Percentiles rank a stretch among this genome's conserved stretches.
phyloP scores from a whole-genome alignment of 2,797 vertebrate species.

The Micropoecilia bifurca region DNA sequence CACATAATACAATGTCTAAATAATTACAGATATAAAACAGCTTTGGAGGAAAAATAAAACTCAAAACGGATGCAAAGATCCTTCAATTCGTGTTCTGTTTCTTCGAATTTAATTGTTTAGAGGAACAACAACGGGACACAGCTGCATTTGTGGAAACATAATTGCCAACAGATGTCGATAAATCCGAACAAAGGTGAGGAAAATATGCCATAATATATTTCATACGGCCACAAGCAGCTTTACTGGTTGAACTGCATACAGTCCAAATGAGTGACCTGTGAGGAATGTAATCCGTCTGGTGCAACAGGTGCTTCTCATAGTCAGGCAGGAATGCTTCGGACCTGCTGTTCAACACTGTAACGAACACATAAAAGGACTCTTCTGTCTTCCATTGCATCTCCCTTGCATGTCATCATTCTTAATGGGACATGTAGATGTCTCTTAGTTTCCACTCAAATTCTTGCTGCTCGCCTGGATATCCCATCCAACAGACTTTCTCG shows the following conservation, averaged over 20 bases:
- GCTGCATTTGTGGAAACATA: not conserved
- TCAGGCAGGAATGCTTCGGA: conserved; percentile 39
- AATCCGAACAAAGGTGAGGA: not conserved
- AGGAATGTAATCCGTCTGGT: conserved; percentile 60
- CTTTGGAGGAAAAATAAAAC: not conserved
- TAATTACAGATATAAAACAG: not conserved
- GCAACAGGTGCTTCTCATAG: conserved; percentile 33
- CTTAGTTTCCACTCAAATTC: conserved; percentile 46
- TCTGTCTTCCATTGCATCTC: conserved; percentile 14
- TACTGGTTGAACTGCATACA: conserved; percentile 15
- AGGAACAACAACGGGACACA: not conserved
- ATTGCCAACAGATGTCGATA: not conserved
- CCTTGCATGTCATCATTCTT: conserved; percentile 13
- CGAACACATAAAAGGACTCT: not conserved
- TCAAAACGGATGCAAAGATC: not conserved
- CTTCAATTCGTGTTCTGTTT: not conserved
- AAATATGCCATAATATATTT: conserved; percentile 2
- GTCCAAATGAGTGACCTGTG: conserved; percentile 16
- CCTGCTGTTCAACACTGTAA: conserved; percentile 28
- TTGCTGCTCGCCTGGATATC: conserved; percentile 20
- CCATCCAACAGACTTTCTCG: conserved; percentile 2
- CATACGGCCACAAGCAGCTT: not conserved
- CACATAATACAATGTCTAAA: not conserved
- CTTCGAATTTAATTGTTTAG: not conserved
- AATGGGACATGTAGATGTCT: conserved; percentile 14